Base-by-base conservation (phyloP, 2,888 invertebrate genomes). In the Drosophila testacea region DNA sequence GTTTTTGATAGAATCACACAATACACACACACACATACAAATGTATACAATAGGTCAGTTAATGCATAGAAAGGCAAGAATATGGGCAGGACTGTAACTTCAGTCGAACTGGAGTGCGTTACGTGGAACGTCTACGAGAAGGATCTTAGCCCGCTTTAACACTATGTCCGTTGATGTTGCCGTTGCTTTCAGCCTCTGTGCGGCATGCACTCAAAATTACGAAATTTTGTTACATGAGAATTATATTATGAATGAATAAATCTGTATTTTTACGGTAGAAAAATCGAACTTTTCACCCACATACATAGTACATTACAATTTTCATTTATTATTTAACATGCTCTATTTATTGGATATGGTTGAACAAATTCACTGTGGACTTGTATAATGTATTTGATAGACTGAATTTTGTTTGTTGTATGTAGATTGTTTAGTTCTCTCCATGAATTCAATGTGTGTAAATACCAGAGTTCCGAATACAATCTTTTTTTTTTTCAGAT, bases 281-380 rank as follows among this genome's bases (percentile, higher is more conserved):
- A 72, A 83, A 81, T 84, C 69, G 44, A 87, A 84, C 74, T 86
- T 77, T 88, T 77, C 79, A 69, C 67, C 83, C 63, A 79, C 60
- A 69, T 78, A 60, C 52, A 47, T 77, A 59, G 68, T 78, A 57
- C 52, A 50, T 77, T 56, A 66, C 6, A 4, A 36, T 2, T 11
- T 16, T n/a, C n/a, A n/a, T 34, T 32, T 34, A 11, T 36, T 22
- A 34, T n/a, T 50, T 50, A 44, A 27, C 27, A 11, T 44, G 27
- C 22, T 44, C 10, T 11, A 22, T 42, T 42, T 22, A 6, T 42
- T 22, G 22, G 16, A 16, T 16, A 41, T 16, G 39, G 38, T 5
- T 11, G 6, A 38, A n/a, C n/a, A 13, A 38, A 13, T 6, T 39
- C 7, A 39, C 6, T 39, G 6, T n/a, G 38, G n/a, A 38, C 32